A percentile compares a stretch with the other conserved stretches of the same genome.
phyloP scores from a whole-genome alignment of 1,140 invertebrate genomes.

The Lepidurus packardi region DNA sequence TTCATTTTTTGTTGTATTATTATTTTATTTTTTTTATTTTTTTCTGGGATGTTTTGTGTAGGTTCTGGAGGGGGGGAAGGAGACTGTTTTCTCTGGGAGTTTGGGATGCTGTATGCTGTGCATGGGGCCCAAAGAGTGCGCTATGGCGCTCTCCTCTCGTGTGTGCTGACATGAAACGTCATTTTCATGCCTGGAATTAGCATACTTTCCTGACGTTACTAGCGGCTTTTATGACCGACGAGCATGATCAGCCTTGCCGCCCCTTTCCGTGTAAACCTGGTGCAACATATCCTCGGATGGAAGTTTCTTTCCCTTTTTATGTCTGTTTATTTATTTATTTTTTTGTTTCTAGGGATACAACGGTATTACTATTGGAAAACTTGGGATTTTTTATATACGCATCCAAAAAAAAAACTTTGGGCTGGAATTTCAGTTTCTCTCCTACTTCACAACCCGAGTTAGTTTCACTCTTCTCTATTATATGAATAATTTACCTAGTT shows the following conservation, averaged over 20 bases:
- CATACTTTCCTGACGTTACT: constrained; percentile 19
- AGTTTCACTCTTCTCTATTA: no score
- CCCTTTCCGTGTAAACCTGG: constrained; percentile 16
- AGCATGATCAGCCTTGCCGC: constrained; percentile 13
- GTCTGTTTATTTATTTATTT: background rate
- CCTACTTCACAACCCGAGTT: no score
- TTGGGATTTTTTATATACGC: no score
- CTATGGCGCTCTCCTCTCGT: background rate
- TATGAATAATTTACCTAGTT: background rate
- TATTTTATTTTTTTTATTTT: background rate
- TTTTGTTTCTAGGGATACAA: background rate
- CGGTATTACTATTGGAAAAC: no score
- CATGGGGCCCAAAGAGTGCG: constrained; percentile 11
- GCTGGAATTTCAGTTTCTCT: no score
- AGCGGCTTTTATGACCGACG: constrained; percentile 20
- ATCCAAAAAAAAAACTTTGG: no score
- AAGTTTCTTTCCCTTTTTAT: background rate
- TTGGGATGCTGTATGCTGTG: background rate
- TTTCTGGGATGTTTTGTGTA: background rate
- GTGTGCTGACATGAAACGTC: constrained; percentile 21
- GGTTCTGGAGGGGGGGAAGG: background rate
- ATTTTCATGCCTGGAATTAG: constrained; percentile 22
- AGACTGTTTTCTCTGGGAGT: background rate
- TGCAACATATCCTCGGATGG: background rate
- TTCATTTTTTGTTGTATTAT: background rate